A percentile compares a stretch with the other conserved stretches of the same genome.
Conservation (phyloP, 2,797 vertebrate species). For the Tokudaia muenninki region DNA sequence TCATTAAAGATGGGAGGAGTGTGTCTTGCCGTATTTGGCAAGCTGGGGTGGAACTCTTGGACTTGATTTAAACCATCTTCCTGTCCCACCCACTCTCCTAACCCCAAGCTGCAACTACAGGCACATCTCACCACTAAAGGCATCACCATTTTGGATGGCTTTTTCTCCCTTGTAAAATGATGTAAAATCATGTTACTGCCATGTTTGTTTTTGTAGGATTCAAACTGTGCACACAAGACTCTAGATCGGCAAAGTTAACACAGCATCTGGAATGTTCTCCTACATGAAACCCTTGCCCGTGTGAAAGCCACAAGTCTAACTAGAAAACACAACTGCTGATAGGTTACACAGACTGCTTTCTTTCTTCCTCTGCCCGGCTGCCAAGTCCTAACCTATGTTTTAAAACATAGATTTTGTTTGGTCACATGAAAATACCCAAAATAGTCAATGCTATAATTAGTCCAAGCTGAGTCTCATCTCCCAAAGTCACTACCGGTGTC, state of each 20-base stretch:
- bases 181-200: neutral
- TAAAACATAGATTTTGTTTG: slow-evolving; percentile 72
- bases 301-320: neutral
- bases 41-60: neutral
- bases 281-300: neutral
- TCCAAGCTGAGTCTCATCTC: slow-evolving; percentile 57
- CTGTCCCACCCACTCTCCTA: neutral
- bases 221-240: neutral
- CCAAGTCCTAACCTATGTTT: slow-evolving; percentile 63
- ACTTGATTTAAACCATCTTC: neutral
- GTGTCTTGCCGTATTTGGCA: neutral
- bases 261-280: neutral
- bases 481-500: slow-evolving; percentile 23
- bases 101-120: neutral
- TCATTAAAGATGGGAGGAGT: neutral
- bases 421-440: slow-evolving; percentile 79
- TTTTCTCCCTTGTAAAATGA: slow-evolving; percentile 43
- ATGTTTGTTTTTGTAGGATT: neutral
- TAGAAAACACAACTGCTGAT: neutral
- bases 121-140: neutral
- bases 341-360: slow-evolving; percentile 17
- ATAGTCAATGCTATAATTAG: slow-evolving; percentile 78
- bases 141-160: neutral
- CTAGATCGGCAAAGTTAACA: neutral
- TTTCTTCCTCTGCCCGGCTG: slow-evolving; percentile 41